Evolutionary conservation across 2,888 invertebrate genomes (phyloP), one percentile per base, ranked within the genome.

Genomic region (Seira ritae): DNA sequence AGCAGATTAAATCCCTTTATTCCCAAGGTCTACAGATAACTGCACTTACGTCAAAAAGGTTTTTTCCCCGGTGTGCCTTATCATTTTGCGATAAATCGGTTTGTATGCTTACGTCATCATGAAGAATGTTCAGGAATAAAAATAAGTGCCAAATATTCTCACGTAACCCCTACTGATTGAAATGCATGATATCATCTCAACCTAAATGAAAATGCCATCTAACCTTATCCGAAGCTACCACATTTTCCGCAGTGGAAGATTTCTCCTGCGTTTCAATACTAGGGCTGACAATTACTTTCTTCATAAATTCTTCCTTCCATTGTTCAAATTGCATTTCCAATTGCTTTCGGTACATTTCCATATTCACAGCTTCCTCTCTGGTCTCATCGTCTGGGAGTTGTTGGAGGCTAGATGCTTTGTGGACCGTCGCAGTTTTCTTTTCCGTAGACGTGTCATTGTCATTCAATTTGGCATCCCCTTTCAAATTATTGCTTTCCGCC

Each of bases 301-400:
- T 80, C 46, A 88, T 65, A 62, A 87, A 89, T 37, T 89, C 85
- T 62, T 85, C 76, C 42, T 88, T 89, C 87, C 88, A 87, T 73
- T 89, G 87, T 31, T 89, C 88, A 82, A 88, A 86, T 37, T 89
- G 86, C 46, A 82, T 83, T 78, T 87, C 87, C 15, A 88, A 75
- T 50, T 87, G 84, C 20, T 85, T 72, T 8, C 67, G 78, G 60
- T 84, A 87, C 19, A 66, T 67, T n/a, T 84, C 79, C 78, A 85
- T 50, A 17, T 83, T 73, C 22, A 80, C 84, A 10, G 87, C 75
- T 1, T 85, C 72, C 76, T 90, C 90, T 8, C 37, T 23, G 0
- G 10, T 15, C 0, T 90, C 89, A 24, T 92, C 92, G 3, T 91
- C 91, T 0, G 92, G 92, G 91, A 93, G 91, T 80, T 93, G 92